phyloP scores from a whole-genome alignment of 2,797 vertebrate genomes.

The Phoebastria nigripes region DNA sequence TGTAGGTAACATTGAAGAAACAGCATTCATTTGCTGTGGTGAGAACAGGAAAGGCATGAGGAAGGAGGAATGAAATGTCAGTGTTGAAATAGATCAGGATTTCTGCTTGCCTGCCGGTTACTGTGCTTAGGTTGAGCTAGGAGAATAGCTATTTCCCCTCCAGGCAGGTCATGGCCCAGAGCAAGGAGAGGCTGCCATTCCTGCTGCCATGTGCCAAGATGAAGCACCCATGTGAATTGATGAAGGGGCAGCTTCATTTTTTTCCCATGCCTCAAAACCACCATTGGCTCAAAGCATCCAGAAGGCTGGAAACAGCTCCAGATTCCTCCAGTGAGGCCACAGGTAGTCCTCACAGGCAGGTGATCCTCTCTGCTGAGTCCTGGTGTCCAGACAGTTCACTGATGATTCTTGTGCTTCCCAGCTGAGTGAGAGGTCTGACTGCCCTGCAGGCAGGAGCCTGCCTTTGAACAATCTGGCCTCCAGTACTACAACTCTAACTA shows the following conservation, averaged over 20 bases:
- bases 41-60: neutral
- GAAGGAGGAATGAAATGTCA: neutral
- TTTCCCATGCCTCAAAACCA: neutral
- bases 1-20: neutral
- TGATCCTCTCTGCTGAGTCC: neutral
- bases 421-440: neutral
- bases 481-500: neutral
- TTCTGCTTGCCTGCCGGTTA: neutral
- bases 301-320: neutral
- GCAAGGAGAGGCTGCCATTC: neutral
- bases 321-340: neutral
- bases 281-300: neutral
- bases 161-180: fast-evolving
- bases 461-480: neutral
- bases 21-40: neutral
- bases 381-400: neutral
- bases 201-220: neutral
- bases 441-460: neutral
- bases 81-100: neutral
- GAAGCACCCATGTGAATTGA: neutral
- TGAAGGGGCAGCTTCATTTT: neutral
- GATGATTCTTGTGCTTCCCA: neutral
- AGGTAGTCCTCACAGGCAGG: neutral
- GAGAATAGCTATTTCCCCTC: neutral
- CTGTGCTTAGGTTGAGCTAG: neutral